Percentiles rank a stretch among this genome's conserved stretches.
Conservation (phyloP, 37 sponge, comb jelly and placozoan species). For the Mnemiopsis leidyi region DNA sequence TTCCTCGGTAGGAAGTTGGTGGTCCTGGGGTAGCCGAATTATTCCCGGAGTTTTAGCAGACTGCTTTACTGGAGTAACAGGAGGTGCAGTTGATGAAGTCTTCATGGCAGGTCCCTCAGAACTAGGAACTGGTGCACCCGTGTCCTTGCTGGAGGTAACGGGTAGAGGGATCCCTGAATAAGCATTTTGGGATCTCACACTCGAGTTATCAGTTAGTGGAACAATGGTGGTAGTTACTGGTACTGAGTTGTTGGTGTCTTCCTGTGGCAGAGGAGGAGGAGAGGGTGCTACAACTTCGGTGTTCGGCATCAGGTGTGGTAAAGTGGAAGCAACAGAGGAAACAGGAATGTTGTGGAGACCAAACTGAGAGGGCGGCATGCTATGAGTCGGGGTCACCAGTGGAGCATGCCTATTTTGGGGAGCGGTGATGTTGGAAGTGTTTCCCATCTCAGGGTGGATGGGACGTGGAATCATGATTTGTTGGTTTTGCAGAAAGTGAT, state of each 20-base stretch:
- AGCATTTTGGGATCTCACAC: neutral
- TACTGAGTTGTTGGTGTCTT: neutral
- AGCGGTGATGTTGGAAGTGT: neutral
- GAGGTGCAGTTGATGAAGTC: neutral
- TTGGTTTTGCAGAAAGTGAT: neutral
- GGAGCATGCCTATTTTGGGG: neutral
- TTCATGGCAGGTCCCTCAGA: neutral
- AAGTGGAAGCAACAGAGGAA: neutral
- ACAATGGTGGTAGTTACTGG: neutral
- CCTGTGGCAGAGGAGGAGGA: neutral
- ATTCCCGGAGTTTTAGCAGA: conserved; percentile 9
- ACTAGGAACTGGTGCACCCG: neutral
- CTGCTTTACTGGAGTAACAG: neutral
- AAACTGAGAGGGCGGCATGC: neutral
- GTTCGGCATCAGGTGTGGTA: neutral
- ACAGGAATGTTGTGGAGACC: neutral
- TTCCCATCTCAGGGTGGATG: conserved; percentile 1
- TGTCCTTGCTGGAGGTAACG: neutral
- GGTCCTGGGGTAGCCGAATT: conserved; percentile 13
- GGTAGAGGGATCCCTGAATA: neutral
- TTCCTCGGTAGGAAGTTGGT: conserved; percentile 41
- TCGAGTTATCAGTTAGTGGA: neutral
- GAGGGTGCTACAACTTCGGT: neutral
- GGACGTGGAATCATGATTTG: conserved; percentile 12
- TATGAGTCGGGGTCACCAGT: neutral